Percentiles rank a stretch among this genome's conserved stretches.
These are phyloP conservation scores for Blastobasis lacticolella DNA, from an alignment of 2,888 invertebrate genomes.

Conservation along the genomic window DNA sequence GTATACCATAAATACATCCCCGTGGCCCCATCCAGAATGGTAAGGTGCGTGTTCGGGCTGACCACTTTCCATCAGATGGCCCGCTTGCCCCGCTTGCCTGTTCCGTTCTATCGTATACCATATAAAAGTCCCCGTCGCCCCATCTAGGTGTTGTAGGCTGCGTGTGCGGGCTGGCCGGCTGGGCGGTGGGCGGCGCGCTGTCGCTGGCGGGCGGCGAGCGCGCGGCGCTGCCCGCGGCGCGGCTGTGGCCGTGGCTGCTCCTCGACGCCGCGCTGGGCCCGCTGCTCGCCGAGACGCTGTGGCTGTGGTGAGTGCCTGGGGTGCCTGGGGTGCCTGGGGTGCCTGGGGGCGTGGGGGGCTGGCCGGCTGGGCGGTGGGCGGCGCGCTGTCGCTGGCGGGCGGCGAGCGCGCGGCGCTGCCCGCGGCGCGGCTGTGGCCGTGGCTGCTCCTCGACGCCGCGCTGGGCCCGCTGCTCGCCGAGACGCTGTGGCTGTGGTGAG, in stretches of 20 bases:
- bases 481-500: slow-evolving; percentile 89
- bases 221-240: slow-evolving; percentile 89
- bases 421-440: slow-evolving; percentile 84
- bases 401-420: slow-evolving; percentile 92
- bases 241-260: slow-evolving; percentile 81
- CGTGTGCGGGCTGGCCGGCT: slow-evolving; percentile 88
- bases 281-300: slow-evolving; percentile 82
- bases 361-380: slow-evolving; percentile 91
- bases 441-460: slow-evolving; percentile 85
- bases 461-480: slow-evolving; percentile 89
- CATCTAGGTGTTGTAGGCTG: slow-evolving; percentile 91
- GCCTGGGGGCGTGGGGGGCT: slow-evolving; percentile 82
- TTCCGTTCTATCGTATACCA: too few species aligned
- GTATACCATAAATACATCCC: too few species aligned
- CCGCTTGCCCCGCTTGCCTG: too few species aligned
- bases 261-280: slow-evolving; percentile 93
- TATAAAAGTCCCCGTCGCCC: too few species aligned
- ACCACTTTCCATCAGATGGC: too few species aligned
- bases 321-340: background rate
- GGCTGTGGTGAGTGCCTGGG: slow-evolving; percentile 88
- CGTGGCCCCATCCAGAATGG: slow-evolving; percentile 79
- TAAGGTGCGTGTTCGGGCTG: slow-evolving; percentile 92
- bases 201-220: slow-evolving; percentile 87
- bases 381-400: slow-evolving; percentile 86
- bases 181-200: slow-evolving; percentile 92